Conservation (phyloP, 2,888 invertebrate species). For the Pomacea canaliculata region DNA sequence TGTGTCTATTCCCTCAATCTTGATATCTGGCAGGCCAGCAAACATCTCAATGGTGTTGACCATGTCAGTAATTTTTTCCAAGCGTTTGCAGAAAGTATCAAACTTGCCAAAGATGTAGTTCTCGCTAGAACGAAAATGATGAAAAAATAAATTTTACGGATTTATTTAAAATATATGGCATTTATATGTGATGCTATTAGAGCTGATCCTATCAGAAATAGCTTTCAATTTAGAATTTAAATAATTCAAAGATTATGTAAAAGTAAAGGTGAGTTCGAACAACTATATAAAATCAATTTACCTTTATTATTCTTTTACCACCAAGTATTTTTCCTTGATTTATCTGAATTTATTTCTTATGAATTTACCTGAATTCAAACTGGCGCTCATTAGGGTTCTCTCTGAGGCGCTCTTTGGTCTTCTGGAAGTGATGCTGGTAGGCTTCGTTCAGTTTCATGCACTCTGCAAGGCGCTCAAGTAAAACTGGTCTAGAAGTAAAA, state of each 20-base stretch:
- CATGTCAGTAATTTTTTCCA: slow-evolving; percentile 89
- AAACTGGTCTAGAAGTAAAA: slow-evolving; percentile 50
- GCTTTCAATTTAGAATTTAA: too few relatives aligned
- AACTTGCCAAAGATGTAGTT: slow-evolving; percentile 98
- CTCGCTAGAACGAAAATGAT: slow-evolving; percentile 76
- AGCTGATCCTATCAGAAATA: too few relatives aligned
- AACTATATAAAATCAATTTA: too few relatives aligned
- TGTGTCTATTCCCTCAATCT: slow-evolving; percentile 69
- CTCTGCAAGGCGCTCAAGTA: slow-evolving; percentile 85
- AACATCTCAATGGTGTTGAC: slow-evolving; percentile 89
- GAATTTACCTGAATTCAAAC: slow-evolving; percentile 80
- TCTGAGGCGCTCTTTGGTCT: slow-evolving; percentile 80
- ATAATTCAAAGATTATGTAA: too few relatives aligned
- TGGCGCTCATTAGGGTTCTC: slow-evolving; percentile 79
- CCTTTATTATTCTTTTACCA: too few relatives aligned
- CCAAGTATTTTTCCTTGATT: too few relatives aligned
- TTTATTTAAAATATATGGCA: background rate
- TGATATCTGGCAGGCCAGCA: slow-evolving; percentile 82
- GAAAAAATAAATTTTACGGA: too few relatives aligned
- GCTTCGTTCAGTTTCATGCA: slow-evolving; percentile 88
- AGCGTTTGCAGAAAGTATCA: slow-evolving; percentile 90
- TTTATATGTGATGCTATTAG: too few relatives aligned
- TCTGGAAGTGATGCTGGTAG: slow-evolving; percentile 81
- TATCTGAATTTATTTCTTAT: too few relatives aligned
- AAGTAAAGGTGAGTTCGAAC: too few relatives aligned